A percentile compares a stretch with the other conserved stretches of the same genome.
Evolutionary conservation across 2,888 invertebrate genomes (phyloP).

Genomic region (Cephus nigrinus): DNA sequence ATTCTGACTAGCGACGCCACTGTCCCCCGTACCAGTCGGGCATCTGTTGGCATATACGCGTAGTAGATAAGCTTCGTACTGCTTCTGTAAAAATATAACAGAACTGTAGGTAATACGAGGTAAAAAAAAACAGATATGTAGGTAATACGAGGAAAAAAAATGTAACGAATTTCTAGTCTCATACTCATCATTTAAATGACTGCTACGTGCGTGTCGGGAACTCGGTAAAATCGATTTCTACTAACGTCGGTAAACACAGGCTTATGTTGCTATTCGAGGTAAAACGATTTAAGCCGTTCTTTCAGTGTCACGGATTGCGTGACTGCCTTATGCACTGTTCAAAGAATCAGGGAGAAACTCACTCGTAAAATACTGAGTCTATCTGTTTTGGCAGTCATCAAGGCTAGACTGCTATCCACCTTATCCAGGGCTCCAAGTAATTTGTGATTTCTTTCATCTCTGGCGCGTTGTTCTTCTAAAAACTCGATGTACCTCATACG

Average conservation of each 20-base stretch:
- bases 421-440: conserved; percentile 71
- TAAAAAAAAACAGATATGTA: neutral
- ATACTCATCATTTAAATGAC: neutral
- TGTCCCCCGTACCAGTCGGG: conserved; percentile 44
- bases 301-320: neutral
- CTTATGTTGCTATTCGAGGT: neutral
- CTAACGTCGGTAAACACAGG: neutral
- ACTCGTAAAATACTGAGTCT: conserved; percentile 71
- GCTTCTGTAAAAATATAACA: conserved; percentile 47
- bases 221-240: neutral
- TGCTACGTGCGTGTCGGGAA: neutral
- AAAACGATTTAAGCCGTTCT: neutral
- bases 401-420: conserved; percentile 70
- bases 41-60: conserved; percentile 37
- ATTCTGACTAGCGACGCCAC: conserved; percentile 48
- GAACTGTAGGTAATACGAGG: neutral
- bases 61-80: conserved; percentile 52
- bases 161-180: neutral
- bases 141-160: neutral
- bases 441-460: conserved; percentile 72
- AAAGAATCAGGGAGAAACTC: conserved; percentile 29
- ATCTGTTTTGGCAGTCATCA: conserved; percentile 72
- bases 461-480: conserved; percentile 71
- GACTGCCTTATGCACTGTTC: conserved; percentile 1
- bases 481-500: conserved; percentile 68